phyloP scores from a whole-genome alignment of 2,113 vertebrate genomes.

The Sphaerodactylus townsendi region DNA sequence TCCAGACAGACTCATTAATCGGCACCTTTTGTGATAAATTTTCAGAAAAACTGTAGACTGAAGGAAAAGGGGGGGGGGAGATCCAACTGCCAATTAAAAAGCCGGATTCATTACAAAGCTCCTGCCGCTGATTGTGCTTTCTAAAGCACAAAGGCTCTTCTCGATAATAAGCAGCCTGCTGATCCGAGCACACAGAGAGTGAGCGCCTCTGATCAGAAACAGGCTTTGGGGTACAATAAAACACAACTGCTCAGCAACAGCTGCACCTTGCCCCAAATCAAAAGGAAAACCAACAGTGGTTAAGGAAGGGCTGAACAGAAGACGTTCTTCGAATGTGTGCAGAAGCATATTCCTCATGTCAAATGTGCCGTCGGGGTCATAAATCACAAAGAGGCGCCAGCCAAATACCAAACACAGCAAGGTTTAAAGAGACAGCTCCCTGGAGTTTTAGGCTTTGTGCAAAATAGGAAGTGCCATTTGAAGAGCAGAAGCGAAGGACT shows the following conservation, averaged over 20 bases:
- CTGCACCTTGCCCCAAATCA: constrained; percentile 1
- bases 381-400: neutral
- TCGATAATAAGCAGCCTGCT: neutral
- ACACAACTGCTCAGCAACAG: constrained; percentile 5
- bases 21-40: constrained; percentile 28
- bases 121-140: neutral
- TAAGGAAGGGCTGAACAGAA: neutral
- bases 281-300: constrained; percentile 5
- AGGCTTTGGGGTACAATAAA: neutral
- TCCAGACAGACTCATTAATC: constrained; percentile 4
- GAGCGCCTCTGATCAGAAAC: neutral
- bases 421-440: neutral
- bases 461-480: neutral
- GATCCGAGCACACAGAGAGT: neutral
- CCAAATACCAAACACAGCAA: neutral
- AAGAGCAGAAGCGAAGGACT: neutral
- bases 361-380: neutral
- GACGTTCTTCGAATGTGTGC: neutral
- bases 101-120: constrained; percentile 39
- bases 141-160: constrained; percentile 2
- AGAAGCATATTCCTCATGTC: neutral
- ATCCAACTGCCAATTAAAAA: constrained; percentile 11
- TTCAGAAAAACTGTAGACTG: neutral
- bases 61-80: constrained; percentile 32
- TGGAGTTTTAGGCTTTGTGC: neutral